Conservation (phyloP, 2,797 vertebrate species). For the Sebastes nivosus region DNA sequence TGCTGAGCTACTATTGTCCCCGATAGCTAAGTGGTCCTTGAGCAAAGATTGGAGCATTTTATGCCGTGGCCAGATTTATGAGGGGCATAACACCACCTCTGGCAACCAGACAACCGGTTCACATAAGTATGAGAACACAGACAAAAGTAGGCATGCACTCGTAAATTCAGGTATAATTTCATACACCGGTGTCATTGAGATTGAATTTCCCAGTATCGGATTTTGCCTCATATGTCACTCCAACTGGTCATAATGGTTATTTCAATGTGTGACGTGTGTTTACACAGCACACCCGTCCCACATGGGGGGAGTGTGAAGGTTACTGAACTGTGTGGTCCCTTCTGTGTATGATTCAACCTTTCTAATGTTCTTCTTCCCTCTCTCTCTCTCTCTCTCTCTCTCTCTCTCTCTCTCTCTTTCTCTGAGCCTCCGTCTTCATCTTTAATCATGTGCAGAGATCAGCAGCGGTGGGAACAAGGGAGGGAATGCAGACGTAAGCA, state of each 20-base stretch:
- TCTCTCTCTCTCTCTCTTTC: neutral
- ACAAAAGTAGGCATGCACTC: neutral
- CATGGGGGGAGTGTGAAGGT: neutral
- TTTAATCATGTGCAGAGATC: constrained; percentile 40
- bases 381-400: too few relatives aligned
- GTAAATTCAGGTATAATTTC: neutral
- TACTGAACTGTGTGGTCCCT: neutral
- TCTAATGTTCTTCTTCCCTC: neutral
- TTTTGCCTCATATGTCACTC: neutral
- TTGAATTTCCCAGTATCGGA: neutral
- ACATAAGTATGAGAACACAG: neutral
- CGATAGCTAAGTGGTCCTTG: neutral
- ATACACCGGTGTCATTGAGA: neutral
- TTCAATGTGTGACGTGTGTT: neutral
- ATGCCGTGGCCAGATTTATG: neutral
- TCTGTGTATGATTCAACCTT: constrained; percentile 14
- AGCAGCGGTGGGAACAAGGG: neutral
- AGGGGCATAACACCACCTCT: neutral
- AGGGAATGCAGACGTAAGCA: constrained; percentile 40
- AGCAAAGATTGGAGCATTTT: neutral
- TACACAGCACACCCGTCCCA: neutral
- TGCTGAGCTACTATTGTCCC: neutral
- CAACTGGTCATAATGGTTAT: neutral
- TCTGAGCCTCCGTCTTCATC: neutral
- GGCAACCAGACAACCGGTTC: neutral